Evolutionary conservation across 2,113 vertebrate species (phyloP), one percentile per base, ranked within the genome.

Genomic region (Herpetotheres cachinnans): DNA sequence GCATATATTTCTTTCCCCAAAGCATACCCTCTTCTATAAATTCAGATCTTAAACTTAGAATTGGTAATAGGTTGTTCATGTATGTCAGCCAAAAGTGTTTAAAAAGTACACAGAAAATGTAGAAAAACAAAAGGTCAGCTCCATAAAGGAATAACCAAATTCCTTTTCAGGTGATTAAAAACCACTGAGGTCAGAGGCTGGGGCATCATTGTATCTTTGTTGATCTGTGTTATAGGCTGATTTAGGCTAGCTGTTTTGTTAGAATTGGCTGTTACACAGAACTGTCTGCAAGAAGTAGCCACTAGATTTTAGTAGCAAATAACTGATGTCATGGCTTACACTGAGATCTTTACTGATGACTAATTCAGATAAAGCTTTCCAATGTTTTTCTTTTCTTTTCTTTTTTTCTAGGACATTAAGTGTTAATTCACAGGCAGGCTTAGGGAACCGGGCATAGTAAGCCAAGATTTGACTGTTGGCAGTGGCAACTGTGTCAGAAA

Each of bases 231-330:
- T 76, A 34, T 3, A 50, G 42, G 67, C 44, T 3, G 2, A 26
- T 67, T 50, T 34, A n/a, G 22, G 50, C 22, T 36, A 70, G 71
- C 34, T 7, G 2, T 65, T 20, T 36, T 92, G 46, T 78, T 76
- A 84, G 82, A 54, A 62, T 46, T 50, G 55, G 50, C 89, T 50
- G n/a, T 46, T 66, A 42, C 67, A 76, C 10, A 52, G 42, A 81
- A 63, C 38, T 77, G 42, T 42, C 56, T 72, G 56, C 49, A 73
- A 83, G 46, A 76, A 50, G 11, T 10, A 73, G 69, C 81, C 65
- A 83, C 56, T 63, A 71, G 85, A 96, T 97, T 97, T 89, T 62
- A 90, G 74, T 17, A 76, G 38, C 71, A 97, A 93, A 63, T 59
- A 84, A 67, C 17, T 21, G 29, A 42, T 86, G 32, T 20, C 55